Base-by-base conservation (phyloP, 1,140 invertebrate species). In the Zaprionus nigranus region DNA sequence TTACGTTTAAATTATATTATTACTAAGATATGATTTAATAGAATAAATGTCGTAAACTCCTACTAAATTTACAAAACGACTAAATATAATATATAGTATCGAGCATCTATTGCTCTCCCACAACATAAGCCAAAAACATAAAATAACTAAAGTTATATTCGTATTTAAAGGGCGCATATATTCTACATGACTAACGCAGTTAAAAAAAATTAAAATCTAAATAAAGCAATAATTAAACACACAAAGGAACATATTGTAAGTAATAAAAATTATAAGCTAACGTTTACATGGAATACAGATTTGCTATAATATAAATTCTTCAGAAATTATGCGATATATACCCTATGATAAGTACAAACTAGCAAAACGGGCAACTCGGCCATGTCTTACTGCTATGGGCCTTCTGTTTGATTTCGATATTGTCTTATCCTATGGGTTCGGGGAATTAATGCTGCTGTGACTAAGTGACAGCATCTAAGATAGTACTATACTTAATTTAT, bases 181-280 rank as follows among this genome's bases (percentile, higher is more conserved):
- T 70, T 59, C 68, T 72, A 72, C 66, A 24, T 11, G 79, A 83
- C 62, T 57, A 70, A 73, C 67, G 22, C 49, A 54, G 30, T 51
- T 51, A 24, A 4, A 63, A 53, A 3, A 38, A 69, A 36, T 69
- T 60, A 49, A 30, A 30, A 83, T 76, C 62, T 57, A 70, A 73
- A 66, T 59, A 75, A 84, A 84, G 82, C 82, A 61, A 61, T 38
- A 85, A 85, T 54, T 62, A 83, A 73, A 85, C 60, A 78, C 51
- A 51, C 22, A 71, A 57, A 79, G 40, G 72, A 83, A 72, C 34
- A 56, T 40, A 65, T 46, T 46, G 22, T 36, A 60, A 46, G 22
- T 30, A 34, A 54, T 5, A 20, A 22, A 46, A 54, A 28, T 67
- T 38, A 69, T 49, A 78, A 46, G 20, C 78, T 81, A 81, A 30